Evolutionary conservation across 1,140 invertebrate species (phyloP).

Genomic region (Dufourea novaeangliae): DNA sequence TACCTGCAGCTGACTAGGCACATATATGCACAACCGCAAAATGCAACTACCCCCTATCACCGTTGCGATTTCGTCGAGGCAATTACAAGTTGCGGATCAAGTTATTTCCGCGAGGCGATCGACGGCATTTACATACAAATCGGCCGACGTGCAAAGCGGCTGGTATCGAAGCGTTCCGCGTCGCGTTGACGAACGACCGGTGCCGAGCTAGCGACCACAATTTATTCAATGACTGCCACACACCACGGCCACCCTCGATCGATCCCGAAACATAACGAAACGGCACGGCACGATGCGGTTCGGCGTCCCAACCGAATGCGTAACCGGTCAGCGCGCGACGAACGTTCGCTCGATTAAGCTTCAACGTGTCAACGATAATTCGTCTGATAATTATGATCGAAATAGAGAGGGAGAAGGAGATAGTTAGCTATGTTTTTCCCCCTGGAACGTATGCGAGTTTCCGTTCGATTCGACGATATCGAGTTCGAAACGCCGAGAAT

Average conservation of each 20-base stretch:
- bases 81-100: slow-evolving; percentile 56
- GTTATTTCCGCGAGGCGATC: slow-evolving; percentile 60
- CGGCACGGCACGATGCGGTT: background rate
- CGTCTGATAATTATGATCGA: slow-evolving; percentile 38
- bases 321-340: slow-evolving; percentile 7
- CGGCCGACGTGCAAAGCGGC: slow-evolving; percentile 53
- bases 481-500: background rate
- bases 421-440: background rate
- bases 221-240: slow-evolving; percentile 61
- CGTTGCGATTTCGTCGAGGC: background rate
- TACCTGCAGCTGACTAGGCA: no score
- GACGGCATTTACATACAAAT: slow-evolving; percentile 64
- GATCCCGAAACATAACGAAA: slow-evolving; percentile 39
- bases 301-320: background rate
- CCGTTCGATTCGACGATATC: background rate
- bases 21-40: no score
- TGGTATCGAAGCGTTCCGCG: slow-evolving; percentile 33
- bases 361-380: slow-evolving; percentile 37
- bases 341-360: slow-evolving; percentile 38
- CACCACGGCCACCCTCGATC: slow-evolving; percentile 36
- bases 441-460: background rate
- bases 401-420: background rate
- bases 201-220: slow-evolving; percentile 38
- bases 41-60: no score
- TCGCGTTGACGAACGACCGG: slow-evolving; percentile 53